These are phyloP conservation scores for Hydrotaea diabolus DNA, from an alignment of 2,888 invertebrate species.

Conservation along the genomic window DNA sequence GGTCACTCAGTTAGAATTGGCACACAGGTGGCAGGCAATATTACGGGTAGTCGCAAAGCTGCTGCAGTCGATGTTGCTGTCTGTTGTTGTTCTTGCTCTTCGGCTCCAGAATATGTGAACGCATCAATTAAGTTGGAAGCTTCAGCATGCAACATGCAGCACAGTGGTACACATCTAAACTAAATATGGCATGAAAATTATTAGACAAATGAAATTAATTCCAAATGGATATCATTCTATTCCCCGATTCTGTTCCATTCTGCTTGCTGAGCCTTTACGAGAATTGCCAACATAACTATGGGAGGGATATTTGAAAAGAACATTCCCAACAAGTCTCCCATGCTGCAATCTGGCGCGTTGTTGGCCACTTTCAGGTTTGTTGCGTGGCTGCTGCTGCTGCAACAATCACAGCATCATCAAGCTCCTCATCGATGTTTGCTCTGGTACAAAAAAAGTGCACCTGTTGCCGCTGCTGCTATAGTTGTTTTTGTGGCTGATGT, in stretches of 20 bases:
- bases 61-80: no score
- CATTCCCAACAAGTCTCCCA: slow-evolving; percentile 47
- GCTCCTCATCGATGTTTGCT: background rate
- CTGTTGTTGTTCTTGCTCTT: background rate
- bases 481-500: slow-evolving; percentile 24
- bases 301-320: slow-evolving; percentile 24
- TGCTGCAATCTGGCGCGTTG: background rate
- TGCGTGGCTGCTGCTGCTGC: slow-evolving; percentile 33
- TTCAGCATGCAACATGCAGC: slow-evolving; percentile 33
- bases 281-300: slow-evolving; percentile 28
- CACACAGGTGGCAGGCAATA: slow-evolving; percentile 64
- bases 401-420: slow-evolving; percentile 12
- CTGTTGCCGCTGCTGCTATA: slow-evolving; percentile 47
- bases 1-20: slow-evolving; percentile 57
- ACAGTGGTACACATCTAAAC: slow-evolving; percentile 58
- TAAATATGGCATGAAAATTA: slow-evolving; percentile 30
- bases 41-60: slow-evolving; percentile 32
- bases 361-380: slow-evolving; percentile 1
- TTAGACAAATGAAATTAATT: slow-evolving; percentile 37
- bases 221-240: slow-evolving; percentile 30
- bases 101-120: slow-evolving; percentile 53
- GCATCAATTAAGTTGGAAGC: slow-evolving; percentile 60
- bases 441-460: slow-evolving; percentile 57
- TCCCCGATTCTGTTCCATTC: background rate
- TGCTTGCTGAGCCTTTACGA: background rate